These are phyloP conservation scores for Altica lythri DNA, from an alignment of 2,888 invertebrate genomes.

Conservation along the genomic window DNA sequence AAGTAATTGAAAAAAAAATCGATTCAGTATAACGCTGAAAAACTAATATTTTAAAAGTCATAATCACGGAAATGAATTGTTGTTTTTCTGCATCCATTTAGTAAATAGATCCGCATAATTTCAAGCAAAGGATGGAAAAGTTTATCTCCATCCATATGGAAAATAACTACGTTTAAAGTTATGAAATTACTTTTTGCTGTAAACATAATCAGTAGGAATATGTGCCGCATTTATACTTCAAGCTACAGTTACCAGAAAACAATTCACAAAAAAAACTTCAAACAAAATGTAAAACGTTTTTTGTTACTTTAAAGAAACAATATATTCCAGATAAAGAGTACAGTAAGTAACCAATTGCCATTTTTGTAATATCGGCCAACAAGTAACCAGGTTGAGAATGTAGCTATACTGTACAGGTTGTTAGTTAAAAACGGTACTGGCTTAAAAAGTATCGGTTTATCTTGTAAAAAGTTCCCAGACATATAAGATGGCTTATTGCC, in stretches of 20 bases:
- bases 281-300: too few relatives aligned
- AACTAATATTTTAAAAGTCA: slow-evolving; percentile 1
- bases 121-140: background rate
- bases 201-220: too few relatives aligned
- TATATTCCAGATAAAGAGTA: background rate
- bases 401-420: slow-evolving; percentile 10
- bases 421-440: slow-evolving; percentile 13
- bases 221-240: too few relatives aligned
- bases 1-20: slow-evolving; percentile 2
- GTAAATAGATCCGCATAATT: slow-evolving; percentile 1
- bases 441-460: slow-evolving; percentile 11
- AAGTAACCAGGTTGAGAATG: slow-evolving; percentile 18
- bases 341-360: slow-evolving; percentile 11
- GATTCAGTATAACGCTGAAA: too few relatives aligned
- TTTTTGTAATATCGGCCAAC: slow-evolving; percentile 28
- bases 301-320: too few relatives aligned
- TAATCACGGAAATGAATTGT: background rate
- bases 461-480: slow-evolving; percentile 12
- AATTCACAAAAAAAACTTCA: too few relatives aligned
- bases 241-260: too few relatives aligned
- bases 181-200: too few relatives aligned
- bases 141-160: too few relatives aligned
- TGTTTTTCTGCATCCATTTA: slow-evolving; percentile 1
- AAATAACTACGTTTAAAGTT: too few relatives aligned
- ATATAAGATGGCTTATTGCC: slow-evolving; percentile 18